Percentiles rank a stretch among this genome's conserved stretches.
phyloP scores from a whole-genome alignment of 2,113 vertebrate species.

The Blennius ocellaris region DNA sequence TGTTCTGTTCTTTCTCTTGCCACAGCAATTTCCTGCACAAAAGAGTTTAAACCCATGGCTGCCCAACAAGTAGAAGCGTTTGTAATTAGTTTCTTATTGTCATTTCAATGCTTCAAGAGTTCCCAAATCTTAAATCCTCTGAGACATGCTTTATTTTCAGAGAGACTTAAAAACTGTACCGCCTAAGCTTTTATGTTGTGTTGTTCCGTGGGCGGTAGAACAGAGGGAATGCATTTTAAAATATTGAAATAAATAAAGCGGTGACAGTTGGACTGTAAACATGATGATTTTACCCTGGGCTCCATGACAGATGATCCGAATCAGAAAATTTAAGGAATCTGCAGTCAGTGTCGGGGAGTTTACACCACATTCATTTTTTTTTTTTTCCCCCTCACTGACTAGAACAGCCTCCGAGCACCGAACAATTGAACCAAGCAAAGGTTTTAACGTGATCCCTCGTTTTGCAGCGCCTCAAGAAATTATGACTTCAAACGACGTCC shows the following conservation, averaged over 20 bases:
- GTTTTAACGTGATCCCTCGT: constrained; percentile 24
- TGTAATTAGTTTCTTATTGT: neutral
- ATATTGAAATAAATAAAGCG: constrained; percentile 11
- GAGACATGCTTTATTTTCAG: neutral
- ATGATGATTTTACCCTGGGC: constrained; percentile 39
- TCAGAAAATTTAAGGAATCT: constrained; percentile 29
- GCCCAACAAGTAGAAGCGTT: neutral
- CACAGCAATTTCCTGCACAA: neutral
- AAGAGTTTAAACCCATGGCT: neutral
- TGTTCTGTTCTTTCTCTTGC: no score
- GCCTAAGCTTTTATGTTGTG: constrained; percentile 5
- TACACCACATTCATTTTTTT: constrained; percentile 44
- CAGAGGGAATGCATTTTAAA: constrained; percentile 1
- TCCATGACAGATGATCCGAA: constrained; percentile 60
- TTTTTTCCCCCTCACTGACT: neutral
- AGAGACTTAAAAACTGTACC: neutral
- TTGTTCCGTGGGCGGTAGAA: neutral
- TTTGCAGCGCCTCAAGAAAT: constrained; percentile 16
- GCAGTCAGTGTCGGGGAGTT: constrained; percentile 45
- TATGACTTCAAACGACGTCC: constrained; percentile 4
- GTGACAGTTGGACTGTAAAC: constrained; percentile 36
- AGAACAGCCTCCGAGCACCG: constrained; percentile 20
- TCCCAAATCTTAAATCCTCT: neutral
- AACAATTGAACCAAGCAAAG: constrained; percentile 23
- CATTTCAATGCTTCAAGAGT: neutral